A percentile compares a stretch with the other conserved stretches of the same genome.
These are phyloP conservation scores for Berghia stephanieae DNA, from an alignment of 1,140 invertebrate genomes.

Conservation along the genomic window DNA sequence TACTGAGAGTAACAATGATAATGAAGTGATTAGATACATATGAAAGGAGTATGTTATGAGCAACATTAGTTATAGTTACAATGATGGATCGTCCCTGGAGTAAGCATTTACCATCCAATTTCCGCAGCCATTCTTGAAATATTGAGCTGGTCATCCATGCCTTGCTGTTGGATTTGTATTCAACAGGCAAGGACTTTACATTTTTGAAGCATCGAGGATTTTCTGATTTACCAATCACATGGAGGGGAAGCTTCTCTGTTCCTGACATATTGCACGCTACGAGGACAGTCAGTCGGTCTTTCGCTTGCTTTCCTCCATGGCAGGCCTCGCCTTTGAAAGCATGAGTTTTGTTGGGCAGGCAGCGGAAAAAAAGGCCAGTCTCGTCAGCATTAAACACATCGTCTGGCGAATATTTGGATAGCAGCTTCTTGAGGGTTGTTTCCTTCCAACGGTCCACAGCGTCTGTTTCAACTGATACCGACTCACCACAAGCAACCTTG, in stretches of 20 bases:
- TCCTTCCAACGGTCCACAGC: not conserved
- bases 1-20: too few species aligned
- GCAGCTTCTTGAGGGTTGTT: not conserved
- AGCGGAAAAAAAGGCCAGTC: constrained; percentile 38
- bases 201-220: constrained; percentile 69
- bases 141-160: too few species aligned
- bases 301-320: constrained; percentile 62
- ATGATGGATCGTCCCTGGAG: too few species aligned
- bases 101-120: too few species aligned
- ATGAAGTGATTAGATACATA: too few species aligned
- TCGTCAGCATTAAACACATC: constrained; percentile 43
- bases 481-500: not conserved
- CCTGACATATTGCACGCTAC: constrained; percentile 65
- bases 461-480: constrained; percentile 1
- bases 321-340: constrained; percentile 34
- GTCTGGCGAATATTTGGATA: not conserved
- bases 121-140: too few species aligned
- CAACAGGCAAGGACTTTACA: too few species aligned
- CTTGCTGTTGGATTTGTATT: too few species aligned
- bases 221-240: constrained; percentile 68
- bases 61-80: too few species aligned
- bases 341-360: too few species aligned
- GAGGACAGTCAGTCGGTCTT: constrained; percentile 67
- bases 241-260: constrained; percentile 61
- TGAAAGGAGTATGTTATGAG: too few species aligned